phyloP scores from a whole-genome alignment of 2,888 invertebrate species.

The Stramonita haemastoma region DNA sequence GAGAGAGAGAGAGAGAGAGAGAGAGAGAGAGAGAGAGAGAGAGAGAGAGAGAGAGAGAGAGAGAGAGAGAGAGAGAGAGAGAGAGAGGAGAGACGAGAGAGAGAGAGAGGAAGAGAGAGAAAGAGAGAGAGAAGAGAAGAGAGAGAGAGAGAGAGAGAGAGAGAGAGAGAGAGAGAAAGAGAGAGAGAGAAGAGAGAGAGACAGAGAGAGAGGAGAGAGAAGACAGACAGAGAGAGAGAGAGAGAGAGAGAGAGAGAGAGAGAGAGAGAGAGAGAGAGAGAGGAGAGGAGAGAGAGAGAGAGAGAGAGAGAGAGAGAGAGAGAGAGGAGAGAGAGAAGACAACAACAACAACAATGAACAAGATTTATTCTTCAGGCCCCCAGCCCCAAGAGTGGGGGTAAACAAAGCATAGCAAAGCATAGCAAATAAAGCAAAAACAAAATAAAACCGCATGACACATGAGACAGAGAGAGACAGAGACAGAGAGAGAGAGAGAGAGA shows the following conservation, averaged over 20 bases:
- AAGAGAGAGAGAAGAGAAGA: background rate
- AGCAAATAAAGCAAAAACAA: no score
- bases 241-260: conserved; percentile 11
- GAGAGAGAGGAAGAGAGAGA: background rate
- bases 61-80: background rate
- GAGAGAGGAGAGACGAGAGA: background rate
- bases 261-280: conserved; percentile 21
- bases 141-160: background rate
- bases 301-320: conserved; percentile 1
- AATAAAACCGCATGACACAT: background rate
- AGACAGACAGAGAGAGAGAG: background rate
- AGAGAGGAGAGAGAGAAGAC: conserved; percentile 22
- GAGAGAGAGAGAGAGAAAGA: background rate
- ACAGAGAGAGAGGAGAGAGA: background rate
- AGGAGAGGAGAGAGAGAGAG: conserved; percentile 8
- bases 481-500: background rate
- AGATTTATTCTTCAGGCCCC: no score
- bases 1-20: conserved; percentile 19
- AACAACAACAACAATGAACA: background rate
- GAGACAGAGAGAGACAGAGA: background rate
- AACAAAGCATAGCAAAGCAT: no score
- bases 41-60: background rate
- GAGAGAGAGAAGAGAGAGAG: background rate
- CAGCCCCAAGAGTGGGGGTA: no score
- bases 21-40: background rate